Conservation (phyloP, 2,888 invertebrate species). For the Nematopogon swammerdamellus region DNA sequence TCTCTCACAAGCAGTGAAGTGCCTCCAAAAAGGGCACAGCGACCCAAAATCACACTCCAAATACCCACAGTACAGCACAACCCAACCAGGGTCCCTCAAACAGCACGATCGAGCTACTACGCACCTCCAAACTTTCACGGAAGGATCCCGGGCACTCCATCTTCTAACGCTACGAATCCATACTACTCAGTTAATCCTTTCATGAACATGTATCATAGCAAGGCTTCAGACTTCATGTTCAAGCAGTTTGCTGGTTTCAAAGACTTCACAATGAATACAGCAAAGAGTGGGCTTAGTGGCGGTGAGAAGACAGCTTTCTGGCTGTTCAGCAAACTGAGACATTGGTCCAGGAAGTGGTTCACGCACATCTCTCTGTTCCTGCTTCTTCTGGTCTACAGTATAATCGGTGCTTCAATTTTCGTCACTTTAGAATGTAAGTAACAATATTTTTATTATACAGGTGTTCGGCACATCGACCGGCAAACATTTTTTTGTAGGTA, state of each 20-base stretch:
- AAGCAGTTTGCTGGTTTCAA: slow-evolving; percentile 76
- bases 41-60: slow-evolving; percentile 50
- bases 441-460: too few species aligned
- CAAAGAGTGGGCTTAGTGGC: slow-evolving; percentile 75
- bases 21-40: slow-evolving; percentile 26
- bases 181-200: slow-evolving; percentile 32
- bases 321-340: slow-evolving; percentile 73
- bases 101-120: slow-evolving; percentile 24
- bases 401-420: slow-evolving; percentile 80
- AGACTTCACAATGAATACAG: slow-evolving; percentile 68
- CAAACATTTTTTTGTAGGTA: too few species aligned
- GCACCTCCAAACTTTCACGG: slow-evolving; percentile 25
- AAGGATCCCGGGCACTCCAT: slow-evolving; percentile 28
- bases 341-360: slow-evolving; percentile 81
- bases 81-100: slow-evolving; percentile 22
- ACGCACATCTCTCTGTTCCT: slow-evolving; percentile 83
- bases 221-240: slow-evolving; percentile 75
- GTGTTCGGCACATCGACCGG: too few species aligned
- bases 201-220: slow-evolving; percentile 56
- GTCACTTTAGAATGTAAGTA: slow-evolving; percentile 72
- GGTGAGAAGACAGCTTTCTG: slow-evolving; percentile 82
- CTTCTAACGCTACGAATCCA: slow-evolving; percentile 32
- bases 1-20: slow-evolving; percentile 25
- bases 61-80: slow-evolving; percentile 27
- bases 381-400: slow-evolving; percentile 73